phyloP scores from a whole-genome alignment of 2,888 invertebrate species.

The Cheilosia soror region DNA sequence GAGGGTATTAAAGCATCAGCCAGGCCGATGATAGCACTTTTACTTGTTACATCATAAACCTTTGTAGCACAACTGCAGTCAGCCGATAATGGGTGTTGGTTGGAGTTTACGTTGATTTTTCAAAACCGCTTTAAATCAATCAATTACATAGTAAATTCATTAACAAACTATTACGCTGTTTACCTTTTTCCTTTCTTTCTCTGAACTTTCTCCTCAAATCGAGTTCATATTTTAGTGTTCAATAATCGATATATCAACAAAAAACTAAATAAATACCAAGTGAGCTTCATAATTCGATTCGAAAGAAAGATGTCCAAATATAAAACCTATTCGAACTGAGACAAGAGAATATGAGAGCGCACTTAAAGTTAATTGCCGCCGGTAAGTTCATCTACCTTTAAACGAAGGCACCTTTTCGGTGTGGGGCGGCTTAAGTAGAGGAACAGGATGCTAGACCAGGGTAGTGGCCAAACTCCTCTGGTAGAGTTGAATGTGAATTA shows the following conservation, averaged over 20 bases:
- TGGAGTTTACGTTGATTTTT: neutral
- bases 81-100: too few species aligned
- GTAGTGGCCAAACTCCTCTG: too few species aligned
- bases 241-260: conserved; percentile 28
- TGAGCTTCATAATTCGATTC: conserved; percentile 1
- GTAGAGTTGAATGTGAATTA: too few species aligned
- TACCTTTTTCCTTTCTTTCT: too few species aligned
- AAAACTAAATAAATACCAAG: neutral
- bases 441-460: too few species aligned
- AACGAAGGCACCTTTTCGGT: too few species aligned
- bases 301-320: neutral
- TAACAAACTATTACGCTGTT: neutral
- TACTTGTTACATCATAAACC: too few species aligned
- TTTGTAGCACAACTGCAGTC: too few species aligned
- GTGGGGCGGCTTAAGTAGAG: too few species aligned
- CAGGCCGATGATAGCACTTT: too few species aligned
- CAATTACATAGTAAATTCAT: neutral
- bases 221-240: conserved; percentile 5
- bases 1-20: too few species aligned
- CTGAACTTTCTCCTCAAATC: conserved; percentile 28
- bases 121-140: neutral
- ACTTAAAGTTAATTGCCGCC: conserved; percentile 44
- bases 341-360: conserved; percentile 1
- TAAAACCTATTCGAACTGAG: neutral
- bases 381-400: too few species aligned